Conservation (phyloP, 2,113 vertebrate genomes). For the Oryzias curvinotus region DNA sequence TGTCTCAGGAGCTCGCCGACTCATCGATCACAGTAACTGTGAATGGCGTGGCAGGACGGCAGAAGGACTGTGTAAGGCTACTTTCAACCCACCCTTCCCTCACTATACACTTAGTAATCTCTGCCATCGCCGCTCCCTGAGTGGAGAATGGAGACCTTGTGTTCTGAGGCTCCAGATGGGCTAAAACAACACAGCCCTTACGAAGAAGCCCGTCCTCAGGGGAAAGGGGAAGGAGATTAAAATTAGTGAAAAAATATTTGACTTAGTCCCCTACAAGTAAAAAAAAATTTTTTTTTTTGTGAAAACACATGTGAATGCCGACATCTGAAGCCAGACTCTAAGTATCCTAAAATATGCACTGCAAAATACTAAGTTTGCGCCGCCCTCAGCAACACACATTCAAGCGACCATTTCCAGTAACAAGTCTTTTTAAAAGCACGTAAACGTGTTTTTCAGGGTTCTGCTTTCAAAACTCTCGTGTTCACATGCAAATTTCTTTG, state of each 20-base stretch:
- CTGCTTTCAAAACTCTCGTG: no score
- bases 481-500: no score
- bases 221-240: slow-evolving; percentile 6
- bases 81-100: slow-evolving; percentile 42
- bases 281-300: no score
- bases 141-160: slow-evolving; percentile 73
- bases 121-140: slow-evolving; percentile 58
- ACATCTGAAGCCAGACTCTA: no score
- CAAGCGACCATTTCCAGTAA: no score
- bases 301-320: no score
- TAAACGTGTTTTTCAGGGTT: no score
- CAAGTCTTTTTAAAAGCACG: no score
- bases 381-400: no score
- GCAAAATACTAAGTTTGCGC: no score
- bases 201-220: slow-evolving; percentile 27
- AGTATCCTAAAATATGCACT: no score
- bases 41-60: slow-evolving; percentile 64
- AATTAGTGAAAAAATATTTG: not conserved
- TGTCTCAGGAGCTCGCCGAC: slow-evolving; percentile 56
- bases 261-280: no score
- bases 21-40: slow-evolving; percentile 78
- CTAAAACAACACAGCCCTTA: slow-evolving; percentile 53
- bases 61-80: slow-evolving; percentile 58
- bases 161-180: slow-evolving; percentile 68
- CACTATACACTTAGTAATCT: slow-evolving; percentile 68